These are phyloP conservation scores for Lutra lutra DNA, from an alignment of 2,797 vertebrate species.

Conservation along the genomic window DNA sequence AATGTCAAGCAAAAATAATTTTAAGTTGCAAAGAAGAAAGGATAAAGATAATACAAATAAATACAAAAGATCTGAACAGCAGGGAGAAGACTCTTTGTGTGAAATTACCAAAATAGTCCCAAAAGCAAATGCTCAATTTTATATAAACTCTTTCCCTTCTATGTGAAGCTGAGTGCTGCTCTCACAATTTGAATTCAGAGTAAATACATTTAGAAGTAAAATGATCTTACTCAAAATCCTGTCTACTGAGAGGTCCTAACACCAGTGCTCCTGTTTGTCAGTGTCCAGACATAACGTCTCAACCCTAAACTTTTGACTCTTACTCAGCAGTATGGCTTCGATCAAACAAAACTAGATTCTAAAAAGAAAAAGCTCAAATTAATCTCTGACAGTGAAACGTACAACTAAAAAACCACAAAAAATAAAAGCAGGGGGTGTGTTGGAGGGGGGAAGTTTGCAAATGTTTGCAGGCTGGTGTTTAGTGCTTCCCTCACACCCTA, in stretches of 20 bases:
- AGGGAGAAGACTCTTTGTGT: neutral
- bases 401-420: neutral
- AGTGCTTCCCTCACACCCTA: neutral
- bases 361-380: neutral
- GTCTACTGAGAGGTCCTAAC: neutral
- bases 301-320: neutral
- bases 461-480: neutral
- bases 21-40: neutral
- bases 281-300: neutral
- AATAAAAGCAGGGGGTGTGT: neutral
- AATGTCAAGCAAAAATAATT: neutral
- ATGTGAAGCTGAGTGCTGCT: neutral
- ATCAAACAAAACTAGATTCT: neutral
- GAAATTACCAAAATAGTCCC: neutral
- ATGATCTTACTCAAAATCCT: neutral
- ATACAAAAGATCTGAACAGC: neutral
- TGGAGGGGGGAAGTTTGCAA: neutral
- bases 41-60: neutral
- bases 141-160: neutral
- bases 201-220: neutral
- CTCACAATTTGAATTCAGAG: neutral
- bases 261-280: neutral
- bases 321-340: neutral
- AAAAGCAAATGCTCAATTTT: neutral
- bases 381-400: neutral